A percentile compares a stretch with the other conserved stretches of the same genome.
Conservation (phyloP, 2,888 invertebrate species). For the Dryobota labecula region DNA sequence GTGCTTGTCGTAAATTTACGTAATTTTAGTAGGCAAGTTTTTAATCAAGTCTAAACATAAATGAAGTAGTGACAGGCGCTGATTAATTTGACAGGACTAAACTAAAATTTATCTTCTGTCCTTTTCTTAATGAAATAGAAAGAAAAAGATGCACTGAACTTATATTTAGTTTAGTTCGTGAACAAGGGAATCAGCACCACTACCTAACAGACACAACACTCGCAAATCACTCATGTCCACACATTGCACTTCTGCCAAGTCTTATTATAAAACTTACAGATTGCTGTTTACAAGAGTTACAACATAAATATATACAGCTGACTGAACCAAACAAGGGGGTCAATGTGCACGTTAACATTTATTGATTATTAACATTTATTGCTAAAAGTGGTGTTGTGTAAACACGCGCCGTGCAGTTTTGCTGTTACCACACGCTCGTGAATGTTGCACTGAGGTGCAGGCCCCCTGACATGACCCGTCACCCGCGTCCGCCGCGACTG, state of each 20-base stretch:
- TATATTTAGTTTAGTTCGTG: too few species aligned
- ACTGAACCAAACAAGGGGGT: slow-evolving; percentile 20
- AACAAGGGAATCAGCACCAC: too few species aligned
- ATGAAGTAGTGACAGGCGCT: too few species aligned
- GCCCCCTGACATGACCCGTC: neutral
- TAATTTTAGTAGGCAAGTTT: too few species aligned
- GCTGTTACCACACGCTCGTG: neutral
- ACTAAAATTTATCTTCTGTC: too few species aligned
- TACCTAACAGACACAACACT: neutral
- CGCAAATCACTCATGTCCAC: neutral
- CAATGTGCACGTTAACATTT: slow-evolving; percentile 12
- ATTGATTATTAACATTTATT: slow-evolving; percentile 17
- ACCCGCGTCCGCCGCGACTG: neutral
- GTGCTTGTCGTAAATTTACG: too few species aligned
- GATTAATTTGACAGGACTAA: too few species aligned
- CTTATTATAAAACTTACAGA: slow-evolving; percentile 24
- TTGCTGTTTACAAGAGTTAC: slow-evolving; percentile 6
- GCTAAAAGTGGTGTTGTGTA: slow-evolving; percentile 32
- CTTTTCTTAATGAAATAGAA: too few species aligned
- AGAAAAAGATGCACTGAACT: too few species aligned
- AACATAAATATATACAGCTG: slow-evolving; percentile 17
- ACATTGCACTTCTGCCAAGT: slow-evolving; percentile 38
- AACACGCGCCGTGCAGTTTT: slow-evolving; percentile 1
- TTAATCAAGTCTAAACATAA: too few species aligned
- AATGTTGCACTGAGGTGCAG: neutral